A percentile compares a stretch with the other conserved stretches of the same genome.
phyloP scores from a whole-genome alignment of 2,888 invertebrate genomes.

The Meliscaeva auricollis region DNA sequence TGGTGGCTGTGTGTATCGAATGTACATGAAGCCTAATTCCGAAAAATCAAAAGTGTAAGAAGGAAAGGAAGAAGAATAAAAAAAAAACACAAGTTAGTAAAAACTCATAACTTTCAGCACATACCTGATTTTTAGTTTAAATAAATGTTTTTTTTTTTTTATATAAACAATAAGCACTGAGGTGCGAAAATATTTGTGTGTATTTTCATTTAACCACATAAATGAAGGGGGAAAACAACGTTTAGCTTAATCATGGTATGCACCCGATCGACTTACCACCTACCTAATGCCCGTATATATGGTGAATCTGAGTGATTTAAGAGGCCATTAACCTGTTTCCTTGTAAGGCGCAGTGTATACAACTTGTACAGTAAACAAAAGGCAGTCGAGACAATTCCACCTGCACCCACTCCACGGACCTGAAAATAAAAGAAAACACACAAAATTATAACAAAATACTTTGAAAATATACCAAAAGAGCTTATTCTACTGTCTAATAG shows the following conservation, averaged over 20 bases:
- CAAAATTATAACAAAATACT: background rate
- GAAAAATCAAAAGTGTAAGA: conserved; percentile 62
- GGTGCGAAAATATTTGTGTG: background rate
- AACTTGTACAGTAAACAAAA: conserved; percentile 99
- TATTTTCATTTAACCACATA: background rate
- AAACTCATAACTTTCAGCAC: conserved; percentile 38
- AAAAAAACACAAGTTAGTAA: conserved; percentile 35
- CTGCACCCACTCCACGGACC: conserved; percentile 99
- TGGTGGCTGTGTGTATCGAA: conserved; percentile 97
- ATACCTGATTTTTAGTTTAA: conserved; percentile 51
- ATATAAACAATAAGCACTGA: conserved; percentile 13
- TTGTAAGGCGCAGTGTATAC: conserved; percentile 97
- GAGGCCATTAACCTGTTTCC: conserved; percentile 98
- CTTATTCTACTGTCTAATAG: no score
- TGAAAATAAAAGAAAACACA: conserved; percentile 80
- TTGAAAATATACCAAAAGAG: background rate
- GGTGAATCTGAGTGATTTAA: conserved; percentile 98
- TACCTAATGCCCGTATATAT: conserved; percentile 97
- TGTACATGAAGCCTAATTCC: conserved; percentile 89
- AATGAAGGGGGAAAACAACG: conserved; percentile 16
- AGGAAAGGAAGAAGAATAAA: conserved; percentile 76
- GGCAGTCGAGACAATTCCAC: conserved; percentile 99
- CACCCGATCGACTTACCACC: conserved; percentile 84
- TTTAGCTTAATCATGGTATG: conserved; percentile 68
- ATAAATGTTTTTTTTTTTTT: conserved; percentile 5